phyloP scores from a whole-genome alignment of 1,140 invertebrate species.

The Catajapyx aquilonaris region DNA sequence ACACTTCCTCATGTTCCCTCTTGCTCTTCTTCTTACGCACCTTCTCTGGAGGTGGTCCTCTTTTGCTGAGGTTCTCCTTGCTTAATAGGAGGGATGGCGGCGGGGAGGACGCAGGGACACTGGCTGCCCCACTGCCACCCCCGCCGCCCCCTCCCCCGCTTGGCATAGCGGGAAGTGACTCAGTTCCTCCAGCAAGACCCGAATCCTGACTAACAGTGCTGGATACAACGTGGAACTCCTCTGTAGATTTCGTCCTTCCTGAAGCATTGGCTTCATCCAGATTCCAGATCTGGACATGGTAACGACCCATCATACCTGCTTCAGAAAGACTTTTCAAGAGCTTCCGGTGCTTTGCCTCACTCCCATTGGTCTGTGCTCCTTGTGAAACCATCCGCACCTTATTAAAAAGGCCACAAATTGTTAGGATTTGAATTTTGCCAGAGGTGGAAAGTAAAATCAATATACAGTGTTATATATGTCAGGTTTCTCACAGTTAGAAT shows the following conservation, averaged over 20 bases:
- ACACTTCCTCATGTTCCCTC: conserved; percentile 8
- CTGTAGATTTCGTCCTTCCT: conserved; percentile 9
- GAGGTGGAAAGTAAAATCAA: too few relatives aligned
- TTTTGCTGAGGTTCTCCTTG: background rate
- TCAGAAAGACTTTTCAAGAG: conserved; percentile 67
- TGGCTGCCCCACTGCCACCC: too few relatives aligned
- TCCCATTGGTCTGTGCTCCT: conserved; percentile 67
- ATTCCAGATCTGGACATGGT: conserved; percentile 11
- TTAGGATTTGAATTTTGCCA: too few relatives aligned
- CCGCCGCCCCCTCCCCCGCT: conserved; percentile 15
- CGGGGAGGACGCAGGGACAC: too few relatives aligned
- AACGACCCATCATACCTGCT: conserved; percentile 25
- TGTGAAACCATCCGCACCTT: conserved; percentile 70
- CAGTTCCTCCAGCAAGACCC: too few relatives aligned
- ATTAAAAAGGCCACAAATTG: too few relatives aligned
- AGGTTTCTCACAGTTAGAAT: too few relatives aligned
- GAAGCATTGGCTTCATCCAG: conserved; percentile 5
- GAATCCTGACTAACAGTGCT: conserved; percentile 1
- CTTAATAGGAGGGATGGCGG: too few relatives aligned
- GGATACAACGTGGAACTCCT: conserved; percentile 15
- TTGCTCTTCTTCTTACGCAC: background rate
- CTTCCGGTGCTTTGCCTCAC: conserved; percentile 35
- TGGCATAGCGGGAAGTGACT: conserved; percentile 22
- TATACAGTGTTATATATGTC: too few relatives aligned
- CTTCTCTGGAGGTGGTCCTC: background rate